These are phyloP conservation scores for Meghimatium bilineatum DNA, from an alignment of 2,888 invertebrate species.

Conservation along the genomic window DNA sequence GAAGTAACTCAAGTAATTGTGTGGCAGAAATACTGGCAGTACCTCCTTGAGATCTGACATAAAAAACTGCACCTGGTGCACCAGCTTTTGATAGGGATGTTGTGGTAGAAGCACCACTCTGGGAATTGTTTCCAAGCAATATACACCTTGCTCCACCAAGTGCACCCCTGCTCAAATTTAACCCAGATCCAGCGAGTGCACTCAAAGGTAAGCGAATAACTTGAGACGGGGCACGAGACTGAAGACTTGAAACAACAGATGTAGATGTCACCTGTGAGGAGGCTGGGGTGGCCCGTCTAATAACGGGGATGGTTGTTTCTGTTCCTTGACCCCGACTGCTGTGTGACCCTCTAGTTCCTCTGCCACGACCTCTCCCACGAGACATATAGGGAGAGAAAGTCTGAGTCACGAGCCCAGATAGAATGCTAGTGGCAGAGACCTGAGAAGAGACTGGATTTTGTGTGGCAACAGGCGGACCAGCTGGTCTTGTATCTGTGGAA, in stretches of 20 bases:
- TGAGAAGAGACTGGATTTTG: not conserved
- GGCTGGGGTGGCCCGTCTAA: not conserved
- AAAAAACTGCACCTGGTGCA: slow-evolving; percentile 31
- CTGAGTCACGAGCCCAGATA: slow-evolving; percentile 31
- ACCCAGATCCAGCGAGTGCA: slow-evolving; percentile 14
- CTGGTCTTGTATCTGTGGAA: slow-evolving; percentile 6
- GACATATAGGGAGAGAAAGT: slow-evolving; percentile 15
- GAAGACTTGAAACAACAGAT: not conserved
- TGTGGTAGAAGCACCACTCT: not conserved
- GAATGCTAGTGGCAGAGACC: not conserved
- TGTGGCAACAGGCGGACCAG: slow-evolving; percentile 5
- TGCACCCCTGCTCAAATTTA: slow-evolving; percentile 4
- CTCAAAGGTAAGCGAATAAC: slow-evolving; percentile 36
- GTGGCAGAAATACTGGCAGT: slow-evolving; percentile 21
- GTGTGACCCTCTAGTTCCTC: slow-evolving; percentile 32
- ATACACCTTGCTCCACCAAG: slow-evolving; percentile 13
- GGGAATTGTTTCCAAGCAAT: slow-evolving; percentile 20
- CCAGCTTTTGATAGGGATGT: not conserved
- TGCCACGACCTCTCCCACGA: slow-evolving; percentile 35
- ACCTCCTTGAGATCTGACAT: slow-evolving; percentile 37
- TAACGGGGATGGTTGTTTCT: not conserved
- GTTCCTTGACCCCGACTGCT: slow-evolving; percentile 31
- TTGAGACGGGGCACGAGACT: slow-evolving; percentile 8
- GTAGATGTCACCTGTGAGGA: slow-evolving; percentile 9
- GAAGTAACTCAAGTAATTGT: slow-evolving; percentile 44